Base-by-base conservation (phyloP, 2,888 invertebrate genomes). In the Drosophila aldrichi region DNA sequence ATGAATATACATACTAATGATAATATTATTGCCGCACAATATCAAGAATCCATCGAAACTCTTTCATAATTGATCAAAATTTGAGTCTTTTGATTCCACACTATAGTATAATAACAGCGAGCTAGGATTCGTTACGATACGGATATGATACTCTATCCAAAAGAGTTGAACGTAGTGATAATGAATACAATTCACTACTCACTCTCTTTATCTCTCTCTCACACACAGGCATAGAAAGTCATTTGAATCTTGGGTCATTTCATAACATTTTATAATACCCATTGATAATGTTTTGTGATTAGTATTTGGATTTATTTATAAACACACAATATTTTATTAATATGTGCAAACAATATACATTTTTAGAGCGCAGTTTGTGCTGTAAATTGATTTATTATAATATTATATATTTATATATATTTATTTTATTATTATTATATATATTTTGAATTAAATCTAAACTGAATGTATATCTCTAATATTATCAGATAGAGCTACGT, bases 231-330 rank as follows among this genome's bases (percentile, higher is more conserved):
- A 61, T 41, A 40, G 46, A 41, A 6, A 14, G 22, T 38, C 14
- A 40, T 43, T 58, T 56, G 61, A 64, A 64, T 82, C 68, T 61
- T 55, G 46, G 69, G 68, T 70, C 59, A 74, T 40, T 52, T 36
- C 68, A 62, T 51, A 73, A 36, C 59, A 32, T 69, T 52, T 48
- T 46, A 41, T 49, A 52, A 44, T 52, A 52, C 9, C 29, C 48
- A 68, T 64, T 80, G 81, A 84, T 84, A 82, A 86, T 69, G 62
- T 29, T 38, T 36, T 38, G 2, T 16, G 36, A 36, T 22, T 52
- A 22, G 22, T 38, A 16, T 44, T 46, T 51, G 51, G 32, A 48
- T 60, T 70, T 76, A 74, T 77, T 68, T 71, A 66, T 77, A 82
- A 68, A 43, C 44, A 58, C 32, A 58, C 40, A 62, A 16, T 25